Evolutionary conservation across 2,113 vertebrate genomes (phyloP).

Genomic region (Anguilla rostrata): DNA sequence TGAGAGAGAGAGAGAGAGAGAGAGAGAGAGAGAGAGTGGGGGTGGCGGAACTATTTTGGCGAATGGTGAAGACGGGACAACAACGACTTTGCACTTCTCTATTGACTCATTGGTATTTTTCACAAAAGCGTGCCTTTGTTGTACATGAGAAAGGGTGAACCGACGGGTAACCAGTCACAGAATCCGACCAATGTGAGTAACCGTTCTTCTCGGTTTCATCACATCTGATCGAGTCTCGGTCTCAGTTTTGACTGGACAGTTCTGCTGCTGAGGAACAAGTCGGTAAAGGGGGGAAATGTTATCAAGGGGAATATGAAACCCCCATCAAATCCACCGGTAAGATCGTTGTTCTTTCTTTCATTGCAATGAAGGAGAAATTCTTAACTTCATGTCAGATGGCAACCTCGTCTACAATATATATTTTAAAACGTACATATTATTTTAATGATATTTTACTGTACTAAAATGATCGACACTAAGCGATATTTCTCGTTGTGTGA

Average conservation of each 20-base stretch:
- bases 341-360: background rate
- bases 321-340: background rate
- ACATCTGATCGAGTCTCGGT: background rate
- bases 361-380: background rate
- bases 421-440: no score
- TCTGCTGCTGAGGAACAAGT: background rate
- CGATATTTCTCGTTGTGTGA: background rate
- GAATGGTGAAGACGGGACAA: conserved; percentile 20
- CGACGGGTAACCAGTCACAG: background rate
- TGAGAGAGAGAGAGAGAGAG: conserved; percentile 46
- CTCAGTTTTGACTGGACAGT: background rate
- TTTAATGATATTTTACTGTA: background rate
- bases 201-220: background rate
- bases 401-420: background rate
- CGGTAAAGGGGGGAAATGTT: background rate
- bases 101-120: background rate
- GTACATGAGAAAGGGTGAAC: background rate
- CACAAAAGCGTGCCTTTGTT: background rate
- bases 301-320: background rate
- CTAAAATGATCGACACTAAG: background rate
- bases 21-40: conserved; percentile 39
- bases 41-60: conserved; percentile 11
- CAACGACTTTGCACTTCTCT: background rate
- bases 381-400: background rate
- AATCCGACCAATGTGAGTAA: background rate